phyloP scores from a whole-genome alignment of 2,113 vertebrate species.

The Actenoides hombroni region DNA sequence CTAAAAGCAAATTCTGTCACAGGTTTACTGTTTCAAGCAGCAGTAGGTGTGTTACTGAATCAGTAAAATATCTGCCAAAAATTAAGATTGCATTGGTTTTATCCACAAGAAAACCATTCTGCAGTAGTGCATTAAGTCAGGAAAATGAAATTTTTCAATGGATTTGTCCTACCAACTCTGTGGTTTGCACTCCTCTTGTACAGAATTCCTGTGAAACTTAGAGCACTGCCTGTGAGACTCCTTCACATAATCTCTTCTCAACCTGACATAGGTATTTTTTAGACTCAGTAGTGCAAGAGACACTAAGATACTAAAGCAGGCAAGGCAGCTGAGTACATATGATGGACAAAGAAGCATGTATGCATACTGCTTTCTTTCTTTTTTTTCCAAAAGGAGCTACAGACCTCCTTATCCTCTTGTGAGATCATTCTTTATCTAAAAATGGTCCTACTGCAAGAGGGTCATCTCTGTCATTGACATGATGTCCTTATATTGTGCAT shows the following conservation, averaged over 20 bases:
- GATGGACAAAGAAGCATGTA: neutral
- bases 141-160: neutral
- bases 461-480: neutral
- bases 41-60: neutral
- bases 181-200: neutral
- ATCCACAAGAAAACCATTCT: neutral
- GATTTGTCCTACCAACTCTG: neutral
- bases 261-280: neutral
- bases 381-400: neutral
- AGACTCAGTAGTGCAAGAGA: neutral
- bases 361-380: neutral
- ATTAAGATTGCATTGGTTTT: conserved; percentile 29
- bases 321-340: neutral
- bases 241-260: neutral
- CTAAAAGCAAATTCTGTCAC: neutral
- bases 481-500: neutral
- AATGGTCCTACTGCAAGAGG: neutral
- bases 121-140: neutral
- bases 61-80: neutral
- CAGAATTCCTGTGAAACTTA: neutral
- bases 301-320: neutral
- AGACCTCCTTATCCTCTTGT: neutral
- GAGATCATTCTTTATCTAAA: neutral
- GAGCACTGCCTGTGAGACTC: neutral
- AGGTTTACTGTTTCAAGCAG: conserved; percentile 22